These are phyloP conservation scores for Cylloceria caligata DNA, from an alignment of 2,888 invertebrate species.

Conservation along the genomic window DNA sequence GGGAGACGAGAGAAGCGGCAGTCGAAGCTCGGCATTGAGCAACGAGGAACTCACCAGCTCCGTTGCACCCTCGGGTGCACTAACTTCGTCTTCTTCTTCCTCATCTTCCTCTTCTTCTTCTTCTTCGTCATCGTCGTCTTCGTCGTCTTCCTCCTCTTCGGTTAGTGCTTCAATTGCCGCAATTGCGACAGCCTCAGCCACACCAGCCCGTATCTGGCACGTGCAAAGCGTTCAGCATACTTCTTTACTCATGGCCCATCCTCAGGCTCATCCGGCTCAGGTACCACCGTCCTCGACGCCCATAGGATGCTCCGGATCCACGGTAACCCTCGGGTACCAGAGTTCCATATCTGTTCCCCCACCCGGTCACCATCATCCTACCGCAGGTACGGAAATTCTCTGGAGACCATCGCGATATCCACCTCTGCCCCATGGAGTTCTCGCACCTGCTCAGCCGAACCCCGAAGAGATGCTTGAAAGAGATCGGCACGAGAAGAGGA, in stretches of 20 bases:
- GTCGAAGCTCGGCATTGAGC: slow-evolving; percentile 91
- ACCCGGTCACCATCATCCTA: slow-evolving; percentile 76
- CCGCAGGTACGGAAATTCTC: slow-evolving; percentile 82
- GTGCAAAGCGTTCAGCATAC: slow-evolving; percentile 88
- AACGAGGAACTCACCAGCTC: slow-evolving; percentile 89
- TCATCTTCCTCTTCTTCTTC: slow-evolving; percentile 49
- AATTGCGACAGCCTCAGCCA: slow-evolving; percentile 82
- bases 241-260: slow-evolving; percentile 87
- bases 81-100: slow-evolving; percentile 58
- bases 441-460: slow-evolving; percentile 84
- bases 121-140: slow-evolving; percentile 48
- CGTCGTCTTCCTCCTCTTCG: slow-evolving; percentile 47
- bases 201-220: slow-evolving; percentile 85
- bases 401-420: slow-evolving; percentile 85
- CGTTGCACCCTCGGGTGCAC: slow-evolving; percentile 80
- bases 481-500: slow-evolving; percentile 87
- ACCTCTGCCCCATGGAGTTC: slow-evolving; percentile 86
- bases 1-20: slow-evolving; percentile 91
- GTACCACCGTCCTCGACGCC: slow-evolving; percentile 79
- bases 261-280: slow-evolving; percentile 75
- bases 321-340: slow-evolving; percentile 81
- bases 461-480: slow-evolving; percentile 86
- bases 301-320: slow-evolving; percentile 74
- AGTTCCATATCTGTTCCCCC: slow-evolving; percentile 66
- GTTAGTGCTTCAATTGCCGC: slow-evolving; percentile 59